Evolutionary conservation across 2,797 vertebrate species (phyloP).

Genomic region (Tenualosa ilisha): DNA sequence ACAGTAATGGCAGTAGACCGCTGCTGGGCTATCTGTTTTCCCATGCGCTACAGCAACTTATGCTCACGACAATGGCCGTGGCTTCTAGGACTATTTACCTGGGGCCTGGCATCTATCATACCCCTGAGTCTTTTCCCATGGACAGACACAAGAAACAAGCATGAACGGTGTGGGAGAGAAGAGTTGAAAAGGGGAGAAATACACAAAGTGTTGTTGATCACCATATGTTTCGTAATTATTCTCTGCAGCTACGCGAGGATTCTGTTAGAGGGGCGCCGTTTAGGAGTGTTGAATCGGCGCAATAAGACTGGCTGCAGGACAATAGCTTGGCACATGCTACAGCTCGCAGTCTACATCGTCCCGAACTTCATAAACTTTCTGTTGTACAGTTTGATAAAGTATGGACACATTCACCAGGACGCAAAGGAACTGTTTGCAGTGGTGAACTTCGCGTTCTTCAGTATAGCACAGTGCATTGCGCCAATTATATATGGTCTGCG

Average conservation of each 20-base stretch:
- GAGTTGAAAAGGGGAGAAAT: conserved; percentile 57
- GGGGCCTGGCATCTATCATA: conserved; percentile 66
- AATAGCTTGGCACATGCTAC: conserved; percentile 71
- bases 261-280: conserved; percentile 64
- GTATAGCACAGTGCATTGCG: conserved; percentile 76
- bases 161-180: conserved; percentile 50
- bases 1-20: conserved; percentile 79
- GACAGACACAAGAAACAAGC: accelerated
- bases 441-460: conserved; percentile 73
- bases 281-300: conserved; percentile 72
- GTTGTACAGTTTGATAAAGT: conserved; percentile 45
- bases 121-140: conserved; percentile 60
- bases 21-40: conserved; percentile 72
- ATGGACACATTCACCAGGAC: accelerated
- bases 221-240: conserved; percentile 66
- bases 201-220: conserved; percentile 69
- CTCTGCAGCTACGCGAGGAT: conserved; percentile 74
- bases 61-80: conserved; percentile 65
- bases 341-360: conserved; percentile 75
- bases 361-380: conserved; percentile 73
- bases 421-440: conserved; percentile 69
- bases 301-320: conserved; percentile 72
- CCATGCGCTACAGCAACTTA: conserved; percentile 65
- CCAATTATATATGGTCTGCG: conserved; percentile 77
- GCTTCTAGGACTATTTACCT: conserved; percentile 68